Base-by-base conservation (phyloP, 2,113 vertebrate genomes). In the Hyaena hyaena region DNA sequence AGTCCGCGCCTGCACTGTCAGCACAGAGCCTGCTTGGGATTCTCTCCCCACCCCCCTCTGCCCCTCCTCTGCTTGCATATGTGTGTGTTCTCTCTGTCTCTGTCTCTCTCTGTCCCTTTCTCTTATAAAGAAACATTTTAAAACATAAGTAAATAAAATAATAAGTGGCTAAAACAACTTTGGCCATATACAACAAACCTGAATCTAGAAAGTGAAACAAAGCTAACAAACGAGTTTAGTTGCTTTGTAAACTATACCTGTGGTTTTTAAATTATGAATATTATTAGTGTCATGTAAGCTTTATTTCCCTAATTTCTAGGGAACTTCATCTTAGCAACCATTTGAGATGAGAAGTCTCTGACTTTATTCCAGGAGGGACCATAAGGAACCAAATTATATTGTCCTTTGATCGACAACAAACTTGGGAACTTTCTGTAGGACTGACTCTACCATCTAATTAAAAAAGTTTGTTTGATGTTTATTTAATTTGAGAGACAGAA, bases 201-300 rank as follows among this genome's bases (percentile, higher is more conserved):
- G 63, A 83, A 66, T 88, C 55, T n/a, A 66, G 61, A 90, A 76
- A 81, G 73, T 81, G 19, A 84, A 93, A 76, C 28, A 45, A 31
- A 94, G 43, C 68, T 90, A 28, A 53, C 11, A 63, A 68, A 48
- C 84, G 43, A 84, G 4, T 88, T 80, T 55, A 73, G 23, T 28
- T 93, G 69, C 65, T 77, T 96, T 93, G 97, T 61, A 94, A 97
- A 66, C 50, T 77, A 12, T 82, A 77, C 31, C n/a, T 15, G 4
- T 45, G 24, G 10, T 91, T 95, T 96, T 91, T 45, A 48, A 73
- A 45, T 88, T 45, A 61, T 21, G 12, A 74, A 48, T 81, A 28
- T 79, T 76, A 48, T 88, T 81, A 50, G 8, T 65, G 21, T 68
- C 73, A 71, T 21, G 35, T 35, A 63, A 77, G 21, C 10, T 39